Percentiles rank a stretch among this genome's conserved stretches.
These are phyloP conservation scores for Eolophus roseicapilla DNA, from an alignment of 2,113 vertebrate species.

Conservation along the genomic window DNA sequence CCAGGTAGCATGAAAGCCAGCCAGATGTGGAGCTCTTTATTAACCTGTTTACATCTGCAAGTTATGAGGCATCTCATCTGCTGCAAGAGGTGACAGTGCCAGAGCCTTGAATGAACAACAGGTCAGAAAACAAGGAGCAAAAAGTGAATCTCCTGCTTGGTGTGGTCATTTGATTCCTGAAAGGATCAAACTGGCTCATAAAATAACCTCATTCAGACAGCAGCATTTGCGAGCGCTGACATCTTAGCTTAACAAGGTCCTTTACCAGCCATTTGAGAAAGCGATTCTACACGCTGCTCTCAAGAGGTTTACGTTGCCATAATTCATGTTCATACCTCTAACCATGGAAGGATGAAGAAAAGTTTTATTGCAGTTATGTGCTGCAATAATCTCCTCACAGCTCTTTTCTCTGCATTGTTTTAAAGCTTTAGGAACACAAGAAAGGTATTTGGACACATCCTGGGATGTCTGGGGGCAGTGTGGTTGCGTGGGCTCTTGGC, in stretches of 20 bases:
- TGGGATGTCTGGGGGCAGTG: not conserved
- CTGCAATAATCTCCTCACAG: not conserved
- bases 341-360: constrained; percentile 64
- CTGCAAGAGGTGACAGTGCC: not conserved
- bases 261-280: not conserved
- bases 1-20: not conserved
- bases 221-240: not conserved
- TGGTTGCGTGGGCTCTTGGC: not conserved
- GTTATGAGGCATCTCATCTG: not conserved
- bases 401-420: not conserved
- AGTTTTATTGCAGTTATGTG: constrained; percentile 30
- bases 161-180: not conserved
- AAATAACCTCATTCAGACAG: not conserved
- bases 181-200: constrained; percentile 43
- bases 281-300: not conserved
- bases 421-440: not conserved
- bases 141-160: not conserved
- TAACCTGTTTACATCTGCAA: not conserved
- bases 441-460: not conserved
- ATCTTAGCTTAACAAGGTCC: not conserved
- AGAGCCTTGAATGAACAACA: not conserved
- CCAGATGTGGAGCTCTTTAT: not conserved
- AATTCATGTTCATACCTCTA: constrained; percentile 34
- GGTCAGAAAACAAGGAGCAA: not conserved
- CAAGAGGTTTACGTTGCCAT: not conserved